These are phyloP conservation scores for Oligia fasciuncula DNA, from an alignment of 2,888 invertebrate species.

Conservation along the genomic window DNA sequence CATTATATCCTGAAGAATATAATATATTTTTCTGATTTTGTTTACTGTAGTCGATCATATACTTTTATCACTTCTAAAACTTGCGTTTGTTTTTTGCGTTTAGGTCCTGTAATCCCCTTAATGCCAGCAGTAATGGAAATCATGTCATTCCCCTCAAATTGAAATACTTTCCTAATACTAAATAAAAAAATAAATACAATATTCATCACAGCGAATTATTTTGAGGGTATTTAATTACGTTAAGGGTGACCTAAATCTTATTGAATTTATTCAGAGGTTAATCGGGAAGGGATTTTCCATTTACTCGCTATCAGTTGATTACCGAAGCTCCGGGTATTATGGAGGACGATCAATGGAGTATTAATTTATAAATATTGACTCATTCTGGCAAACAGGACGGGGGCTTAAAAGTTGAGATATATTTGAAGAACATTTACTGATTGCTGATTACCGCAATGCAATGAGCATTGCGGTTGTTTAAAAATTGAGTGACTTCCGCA, in stretches of 20 bases:
- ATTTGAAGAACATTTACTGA: neutral
- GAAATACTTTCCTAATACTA: neutral
- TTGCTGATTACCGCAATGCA: neutral
- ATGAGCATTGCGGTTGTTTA: neutral
- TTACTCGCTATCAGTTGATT: conserved; percentile 36
- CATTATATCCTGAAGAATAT: too few relatives aligned
- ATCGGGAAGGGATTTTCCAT: conserved; percentile 29
- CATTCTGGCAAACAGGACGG: neutral
- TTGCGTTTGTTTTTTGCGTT: too few relatives aligned
- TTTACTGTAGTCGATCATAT: too few relatives aligned
- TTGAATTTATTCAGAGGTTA: conserved; percentile 55
- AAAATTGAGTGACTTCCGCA: neutral
- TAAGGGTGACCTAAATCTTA: conserved; percentile 52
- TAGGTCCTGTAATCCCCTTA: too few relatives aligned
- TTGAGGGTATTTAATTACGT: conserved; percentile 62
- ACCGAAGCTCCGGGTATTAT: conserved; percentile 21
- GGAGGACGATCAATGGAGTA: conserved; percentile 21
- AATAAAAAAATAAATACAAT: neutral
- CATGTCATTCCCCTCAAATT: neutral
- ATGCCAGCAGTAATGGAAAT: neutral
- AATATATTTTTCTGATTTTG: too few relatives aligned
- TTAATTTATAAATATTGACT: conserved; percentile 14
- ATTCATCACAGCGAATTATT: conserved; percentile 37
- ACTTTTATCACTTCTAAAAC: too few relatives aligned
- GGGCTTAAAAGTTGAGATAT: neutral